Base-by-base conservation (phyloP, 2,797 vertebrate genomes). In the Strix occidentalis region DNA sequence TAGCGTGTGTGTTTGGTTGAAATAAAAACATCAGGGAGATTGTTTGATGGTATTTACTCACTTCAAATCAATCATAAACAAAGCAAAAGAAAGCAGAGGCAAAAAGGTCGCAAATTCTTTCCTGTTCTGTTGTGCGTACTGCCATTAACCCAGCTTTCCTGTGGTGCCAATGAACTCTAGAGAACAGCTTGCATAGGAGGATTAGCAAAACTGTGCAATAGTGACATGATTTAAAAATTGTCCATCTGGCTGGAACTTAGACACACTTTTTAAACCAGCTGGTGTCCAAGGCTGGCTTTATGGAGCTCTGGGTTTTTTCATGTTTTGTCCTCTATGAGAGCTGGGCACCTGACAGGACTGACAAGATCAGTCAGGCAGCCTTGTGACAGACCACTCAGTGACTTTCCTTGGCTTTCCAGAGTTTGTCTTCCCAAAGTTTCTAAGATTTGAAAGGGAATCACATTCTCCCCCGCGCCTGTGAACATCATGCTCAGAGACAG, bases 381-480 rank as follows among this genome's bases (percentile, higher is more conserved):
- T 13, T 37, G 23, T 45, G 48, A 68, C 61, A 78, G 48, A 33
- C 35, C 31, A 11, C 31, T 69, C 50, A 25, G 0, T 11, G 66
- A 31, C 10, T 56, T 60, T 6, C 39, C n/a, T 45, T 72, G 29
- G 46, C 51, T 79, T 65, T 14, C 60, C 64, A 56, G 41, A 45
- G 12, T 24, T 60, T 14, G 29, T 24, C 25, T 39, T 70, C 48
- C 56, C 28, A 9, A 29, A 26, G 26, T 50, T 53, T 43, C 18
- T n/a, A 48, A 70, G 43, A 46, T 76, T 26, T 28, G 69, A 17
- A n/a, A 85, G 53, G 19, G 19, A 83, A 53, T 21, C 14, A 5
- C 29, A 4, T 35, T 66, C n/a, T 45, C 13, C 15, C 21, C 10
- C 0, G 1, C 1, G 3, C 10, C 65, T 35, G 19, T 9, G 23